Conservation (phyloP, 2,797 vertebrate genomes). For the Fistularia commersonii region DNA sequence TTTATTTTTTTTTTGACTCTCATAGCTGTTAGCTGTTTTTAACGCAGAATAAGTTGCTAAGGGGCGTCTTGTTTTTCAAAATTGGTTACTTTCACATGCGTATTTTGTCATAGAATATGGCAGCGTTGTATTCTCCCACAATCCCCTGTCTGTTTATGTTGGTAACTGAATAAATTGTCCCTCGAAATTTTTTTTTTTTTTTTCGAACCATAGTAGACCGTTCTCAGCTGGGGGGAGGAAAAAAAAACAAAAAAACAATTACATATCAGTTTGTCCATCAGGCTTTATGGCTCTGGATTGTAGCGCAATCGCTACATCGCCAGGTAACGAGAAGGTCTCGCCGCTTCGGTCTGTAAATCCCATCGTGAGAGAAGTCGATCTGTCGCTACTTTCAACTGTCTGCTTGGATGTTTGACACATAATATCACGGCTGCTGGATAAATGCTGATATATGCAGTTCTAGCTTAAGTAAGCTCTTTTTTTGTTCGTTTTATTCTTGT, state of each 20-base stretch:
- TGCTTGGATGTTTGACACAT: conserved; percentile 27
- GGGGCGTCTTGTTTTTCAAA: too few relatives aligned
- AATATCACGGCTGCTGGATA: conserved; percentile 41
- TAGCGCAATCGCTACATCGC: conserved; percentile 31
- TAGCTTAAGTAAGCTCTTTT: too few relatives aligned
- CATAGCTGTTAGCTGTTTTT: too few relatives aligned
- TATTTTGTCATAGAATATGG: too few relatives aligned
- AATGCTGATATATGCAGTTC: too few relatives aligned
- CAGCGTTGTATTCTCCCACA: conserved; percentile 11
- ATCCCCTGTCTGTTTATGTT: conserved; percentile 4
- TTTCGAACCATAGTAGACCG: conserved; percentile 19
- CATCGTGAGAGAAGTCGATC: conserved; percentile 7
- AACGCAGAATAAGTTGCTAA: too few relatives aligned
- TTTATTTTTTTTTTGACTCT: too few relatives aligned
- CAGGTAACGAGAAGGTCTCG: too few relatives aligned
- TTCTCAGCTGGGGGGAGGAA: not conserved
- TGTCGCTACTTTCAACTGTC: conserved; percentile 18
- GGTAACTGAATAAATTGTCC: conserved; percentile 1
- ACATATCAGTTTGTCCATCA: conserved; percentile 20
- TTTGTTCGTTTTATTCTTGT: too few relatives aligned
- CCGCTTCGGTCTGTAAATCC: too few relatives aligned
- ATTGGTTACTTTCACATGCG: too few relatives aligned
- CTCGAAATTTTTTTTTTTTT: conserved; percentile 13
- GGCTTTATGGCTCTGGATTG: conserved; percentile 10
- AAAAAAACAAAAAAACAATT: conserved; percentile 28